A percentile compares a stretch with the other conserved stretches of the same genome.
Evolutionary conservation across 1,140 invertebrate species (phyloP).

Genomic region (Gonatopus flavifemur): DNA sequence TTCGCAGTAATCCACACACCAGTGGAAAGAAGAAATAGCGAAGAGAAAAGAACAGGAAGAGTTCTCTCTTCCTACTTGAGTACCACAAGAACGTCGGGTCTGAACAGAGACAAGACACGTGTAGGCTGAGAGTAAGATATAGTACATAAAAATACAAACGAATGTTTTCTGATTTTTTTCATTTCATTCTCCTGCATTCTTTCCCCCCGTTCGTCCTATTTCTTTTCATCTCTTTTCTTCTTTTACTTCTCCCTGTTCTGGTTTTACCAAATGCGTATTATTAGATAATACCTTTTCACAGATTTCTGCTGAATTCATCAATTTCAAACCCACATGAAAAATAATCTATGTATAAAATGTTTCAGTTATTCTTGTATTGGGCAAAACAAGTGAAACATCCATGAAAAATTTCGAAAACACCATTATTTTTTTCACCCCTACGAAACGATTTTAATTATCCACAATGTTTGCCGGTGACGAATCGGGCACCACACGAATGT

Average conservation of each 20-base stretch:
- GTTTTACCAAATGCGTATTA: too few relatives aligned
- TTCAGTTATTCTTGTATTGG: too few relatives aligned
- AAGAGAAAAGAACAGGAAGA: conserved; percentile 8
- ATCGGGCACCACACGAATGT: too few relatives aligned
- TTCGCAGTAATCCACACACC: conserved; percentile 17
- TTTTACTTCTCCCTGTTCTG: conserved; percentile 11
- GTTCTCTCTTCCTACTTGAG: conserved; percentile 3
- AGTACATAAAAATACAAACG: conserved; percentile 42
- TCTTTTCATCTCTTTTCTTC: conserved; percentile 23
- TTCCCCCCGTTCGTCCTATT: conserved; percentile 14
- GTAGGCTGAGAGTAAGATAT: conserved; percentile 49
- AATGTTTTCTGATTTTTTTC: conserved; percentile 16
- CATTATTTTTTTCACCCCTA: too few relatives aligned
- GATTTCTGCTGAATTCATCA: too few relatives aligned
- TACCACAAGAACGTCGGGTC: conserved; percentile 40
- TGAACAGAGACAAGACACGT: conserved; percentile 49
- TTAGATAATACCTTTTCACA: too few relatives aligned
- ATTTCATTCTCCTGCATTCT: conserved; percentile 8
- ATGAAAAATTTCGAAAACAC: too few relatives aligned
- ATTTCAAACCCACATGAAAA: too few relatives aligned
- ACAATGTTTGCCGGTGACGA: too few relatives aligned
- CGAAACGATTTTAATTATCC: too few relatives aligned
- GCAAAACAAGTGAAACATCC: too few relatives aligned
- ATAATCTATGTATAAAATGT: too few relatives aligned
- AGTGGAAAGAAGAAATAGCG: conserved; percentile 9